Conservation (phyloP, 2,113 vertebrate genomes). For the Terrapene triunguis region DNA sequence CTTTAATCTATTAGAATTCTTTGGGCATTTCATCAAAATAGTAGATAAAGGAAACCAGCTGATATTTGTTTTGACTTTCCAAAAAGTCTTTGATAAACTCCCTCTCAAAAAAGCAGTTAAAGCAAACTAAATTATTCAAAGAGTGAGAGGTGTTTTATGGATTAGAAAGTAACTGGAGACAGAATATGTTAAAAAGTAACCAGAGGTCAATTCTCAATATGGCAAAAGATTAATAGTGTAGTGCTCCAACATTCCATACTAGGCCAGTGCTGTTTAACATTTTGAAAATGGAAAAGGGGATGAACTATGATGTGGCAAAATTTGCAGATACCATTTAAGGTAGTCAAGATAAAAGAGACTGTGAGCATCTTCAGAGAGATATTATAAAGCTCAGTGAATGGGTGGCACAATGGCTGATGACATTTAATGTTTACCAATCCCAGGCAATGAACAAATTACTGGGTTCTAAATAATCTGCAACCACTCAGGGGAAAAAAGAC, state of each 20-base stretch:
- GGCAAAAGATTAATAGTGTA: slow-evolving; percentile 2
- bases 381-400: neutral
- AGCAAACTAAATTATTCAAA: neutral
- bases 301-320: neutral
- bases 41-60: neutral
- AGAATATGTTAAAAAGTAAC: neutral
- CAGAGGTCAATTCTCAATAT: slow-evolving; percentile 3
- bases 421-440: neutral
- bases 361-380: neutral
- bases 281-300: slow-evolving; percentile 1
- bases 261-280: slow-evolving; percentile 30
- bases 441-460: neutral
- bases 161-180: neutral
- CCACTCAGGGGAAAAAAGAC: neutral
- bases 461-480: neutral
- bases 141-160: neutral
- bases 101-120: neutral
- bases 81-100: neutral
- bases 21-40: neutral
- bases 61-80: neutral
- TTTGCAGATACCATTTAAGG: neutral
- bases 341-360: neutral
- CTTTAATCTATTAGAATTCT: neutral
- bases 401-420: neutral
- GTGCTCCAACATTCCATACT: neutral